phyloP scores from a whole-genome alignment of 2,888 invertebrate genomes.

The Pseudococcus longispinus region DNA sequence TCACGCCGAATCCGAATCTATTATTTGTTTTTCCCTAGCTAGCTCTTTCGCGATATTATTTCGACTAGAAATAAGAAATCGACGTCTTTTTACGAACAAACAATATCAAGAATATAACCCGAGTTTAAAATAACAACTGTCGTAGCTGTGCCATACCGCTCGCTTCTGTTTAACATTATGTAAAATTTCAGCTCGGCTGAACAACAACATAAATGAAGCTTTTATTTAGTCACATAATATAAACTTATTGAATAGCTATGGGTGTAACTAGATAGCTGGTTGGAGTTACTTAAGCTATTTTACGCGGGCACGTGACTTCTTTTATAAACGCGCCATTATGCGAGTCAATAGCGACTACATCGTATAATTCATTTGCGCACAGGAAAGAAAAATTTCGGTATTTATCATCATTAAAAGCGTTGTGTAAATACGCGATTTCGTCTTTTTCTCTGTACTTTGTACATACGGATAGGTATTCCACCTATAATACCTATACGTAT shows the following conservation, averaged over 20 bases:
- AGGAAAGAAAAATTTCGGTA: neutral
- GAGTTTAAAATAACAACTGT: neutral
- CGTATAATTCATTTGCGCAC: conserved; percentile 7
- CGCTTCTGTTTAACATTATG: neutral
- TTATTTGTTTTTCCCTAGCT: no score
- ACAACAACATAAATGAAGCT: neutral
- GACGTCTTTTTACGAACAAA: neutral
- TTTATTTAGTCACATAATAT: conserved; percentile 23
- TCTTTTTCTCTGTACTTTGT: neutral
- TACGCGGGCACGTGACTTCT: conserved; percentile 16
- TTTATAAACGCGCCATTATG: conserved; percentile 16
- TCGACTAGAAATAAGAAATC: no score
- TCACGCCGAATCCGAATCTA: no score
- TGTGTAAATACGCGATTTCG: neutral
- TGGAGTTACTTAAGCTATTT: neutral
- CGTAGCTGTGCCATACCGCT: neutral
- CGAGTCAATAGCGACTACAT: neutral
- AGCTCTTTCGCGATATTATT: no score
- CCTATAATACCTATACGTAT: neutral
- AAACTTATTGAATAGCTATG: conserved; percentile 31
- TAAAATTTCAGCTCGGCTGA: conserved; percentile 7
- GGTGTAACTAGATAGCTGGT: conserved; percentile 3
- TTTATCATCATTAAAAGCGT: conserved; percentile 34
- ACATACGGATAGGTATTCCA: no score
- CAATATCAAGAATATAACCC: neutral